phyloP scores from a whole-genome alignment of 2,888 invertebrate species.

The Lysandra coridon region DNA sequence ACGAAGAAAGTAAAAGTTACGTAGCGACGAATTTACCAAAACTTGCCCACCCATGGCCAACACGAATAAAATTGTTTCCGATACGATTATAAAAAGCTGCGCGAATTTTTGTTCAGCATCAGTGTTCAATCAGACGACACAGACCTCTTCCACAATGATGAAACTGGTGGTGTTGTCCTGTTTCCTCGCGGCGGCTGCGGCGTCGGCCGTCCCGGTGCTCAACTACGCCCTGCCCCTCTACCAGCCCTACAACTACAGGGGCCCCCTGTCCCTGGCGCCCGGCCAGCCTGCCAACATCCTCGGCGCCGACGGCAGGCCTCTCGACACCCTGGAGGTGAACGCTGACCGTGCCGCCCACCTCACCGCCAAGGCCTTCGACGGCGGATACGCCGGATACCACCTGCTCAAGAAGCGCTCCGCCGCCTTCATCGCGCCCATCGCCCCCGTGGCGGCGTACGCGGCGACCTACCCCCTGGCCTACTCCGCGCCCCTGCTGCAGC shows the following conservation, averaged over 20 bases:
- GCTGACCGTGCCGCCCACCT: constrained; percentile 68
- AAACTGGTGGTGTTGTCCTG: constrained; percentile 83
- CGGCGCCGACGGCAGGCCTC: constrained; percentile 68
- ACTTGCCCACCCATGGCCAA: constrained; percentile 63
- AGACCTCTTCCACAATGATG: constrained; percentile 73
- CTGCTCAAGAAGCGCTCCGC: constrained; percentile 56
- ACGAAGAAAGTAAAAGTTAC: constrained; percentile 7
- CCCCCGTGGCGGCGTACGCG: constrained; percentile 39
- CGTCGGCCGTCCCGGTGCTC: constrained; percentile 45
- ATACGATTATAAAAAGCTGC: constrained; percentile 56
- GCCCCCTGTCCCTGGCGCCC: constrained; percentile 68
- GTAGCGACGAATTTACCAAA: constrained; percentile 45
- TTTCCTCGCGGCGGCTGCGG: constrained; percentile 79
- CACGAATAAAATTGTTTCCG: constrained; percentile 51
- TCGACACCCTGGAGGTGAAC: constrained; percentile 72
- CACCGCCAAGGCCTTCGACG: constrained; percentile 61
- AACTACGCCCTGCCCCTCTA: neutral
- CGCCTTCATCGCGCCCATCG: constrained; percentile 40
- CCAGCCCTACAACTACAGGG: constrained; percentile 60
- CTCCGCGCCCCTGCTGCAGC: constrained; percentile 48
- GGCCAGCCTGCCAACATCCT: constrained; percentile 70
- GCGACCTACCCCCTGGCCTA: constrained; percentile 45
- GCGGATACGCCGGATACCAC: constrained; percentile 54
- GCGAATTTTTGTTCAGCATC: constrained; percentile 52
- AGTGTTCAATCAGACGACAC: constrained; percentile 67